Evolutionary conservation across 2,888 invertebrate species (phyloP).

Genomic region (Monopis laevigella): DNA sequence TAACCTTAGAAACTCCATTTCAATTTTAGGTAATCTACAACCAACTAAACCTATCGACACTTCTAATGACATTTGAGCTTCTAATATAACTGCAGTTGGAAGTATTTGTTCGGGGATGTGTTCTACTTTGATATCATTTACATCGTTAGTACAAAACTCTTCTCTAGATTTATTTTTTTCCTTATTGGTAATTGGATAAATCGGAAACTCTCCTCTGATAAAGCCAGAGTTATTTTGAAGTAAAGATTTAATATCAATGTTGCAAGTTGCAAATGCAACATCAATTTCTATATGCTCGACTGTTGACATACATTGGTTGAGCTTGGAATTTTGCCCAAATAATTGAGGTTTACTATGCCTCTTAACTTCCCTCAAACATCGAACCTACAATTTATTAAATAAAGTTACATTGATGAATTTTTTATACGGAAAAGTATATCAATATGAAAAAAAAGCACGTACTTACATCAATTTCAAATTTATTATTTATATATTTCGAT

Average conservation of each 20-base stretch:
- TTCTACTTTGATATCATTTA: constrained; percentile 33
- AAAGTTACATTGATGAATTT: too few species aligned
- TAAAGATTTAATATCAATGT: constrained; percentile 36
- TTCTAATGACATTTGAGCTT: constrained; percentile 47
- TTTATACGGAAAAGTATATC: too few species aligned
- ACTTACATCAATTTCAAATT: constrained; percentile 37
- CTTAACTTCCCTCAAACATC: background rate
- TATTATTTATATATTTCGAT: constrained; percentile 30
- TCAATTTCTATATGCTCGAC: constrained; percentile 28
- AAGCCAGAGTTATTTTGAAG: constrained; percentile 32
- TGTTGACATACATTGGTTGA: constrained; percentile 10
- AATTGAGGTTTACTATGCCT: background rate
- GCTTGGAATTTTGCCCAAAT: constrained; percentile 4
- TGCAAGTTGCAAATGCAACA: constrained; percentile 39
- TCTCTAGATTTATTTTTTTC: constrained; percentile 23
- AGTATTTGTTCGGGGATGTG: constrained; percentile 29
- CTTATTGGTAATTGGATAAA: constrained; percentile 30
- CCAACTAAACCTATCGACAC: constrained; percentile 47
- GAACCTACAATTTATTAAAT: background rate
- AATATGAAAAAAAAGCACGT: background rate
- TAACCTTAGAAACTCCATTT: constrained; percentile 35
- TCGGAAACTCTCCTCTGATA: constrained; percentile 38
- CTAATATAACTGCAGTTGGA: constrained; percentile 31
- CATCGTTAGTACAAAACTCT: constrained; percentile 43
- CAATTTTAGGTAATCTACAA: constrained; percentile 30